Conservation (phyloP, 2,797 vertebrate species). For the Streptopelia turtur region DNA sequence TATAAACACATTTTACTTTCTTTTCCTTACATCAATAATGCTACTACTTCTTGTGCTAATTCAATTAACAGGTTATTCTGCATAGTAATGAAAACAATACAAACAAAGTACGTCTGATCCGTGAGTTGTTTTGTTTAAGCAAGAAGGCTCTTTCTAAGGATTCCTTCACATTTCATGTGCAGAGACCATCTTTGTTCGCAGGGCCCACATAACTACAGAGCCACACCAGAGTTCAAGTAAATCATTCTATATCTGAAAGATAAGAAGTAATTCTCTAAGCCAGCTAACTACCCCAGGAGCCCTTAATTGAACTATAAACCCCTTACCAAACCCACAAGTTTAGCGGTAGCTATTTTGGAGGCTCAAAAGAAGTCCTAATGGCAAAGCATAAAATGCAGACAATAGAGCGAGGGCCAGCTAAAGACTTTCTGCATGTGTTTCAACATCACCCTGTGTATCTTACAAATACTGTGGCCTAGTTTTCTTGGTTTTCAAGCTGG, state of each 20-base stretch:
- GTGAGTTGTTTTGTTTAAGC: background rate
- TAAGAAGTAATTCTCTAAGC: slow-evolving; percentile 56
- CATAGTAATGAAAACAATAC: background rate
- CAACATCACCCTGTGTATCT: accelerated
- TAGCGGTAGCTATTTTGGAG: background rate
- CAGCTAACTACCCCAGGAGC: slow-evolving; percentile 32
- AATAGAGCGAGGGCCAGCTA: background rate
- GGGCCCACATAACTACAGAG: background rate
- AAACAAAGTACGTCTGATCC: background rate
- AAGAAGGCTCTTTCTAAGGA: background rate
- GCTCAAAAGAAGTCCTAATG: background rate
- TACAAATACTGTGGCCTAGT: background rate
- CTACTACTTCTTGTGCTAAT: background rate
- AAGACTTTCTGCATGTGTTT: background rate
- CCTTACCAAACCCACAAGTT: background rate
- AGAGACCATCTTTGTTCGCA: background rate
- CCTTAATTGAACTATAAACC: slow-evolving; percentile 39
- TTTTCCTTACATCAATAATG: background rate
- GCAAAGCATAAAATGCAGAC: background rate
- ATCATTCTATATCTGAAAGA: slow-evolving; percentile 53
- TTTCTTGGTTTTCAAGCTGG: background rate
- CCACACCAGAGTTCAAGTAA: slow-evolving; percentile 45
- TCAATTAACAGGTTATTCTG: background rate
- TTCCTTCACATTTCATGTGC: background rate
- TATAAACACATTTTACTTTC: background rate